These are phyloP conservation scores for Oligia fasciuncula DNA, from an alignment of 2,888 invertebrate genomes.

Conservation along the genomic window DNA sequence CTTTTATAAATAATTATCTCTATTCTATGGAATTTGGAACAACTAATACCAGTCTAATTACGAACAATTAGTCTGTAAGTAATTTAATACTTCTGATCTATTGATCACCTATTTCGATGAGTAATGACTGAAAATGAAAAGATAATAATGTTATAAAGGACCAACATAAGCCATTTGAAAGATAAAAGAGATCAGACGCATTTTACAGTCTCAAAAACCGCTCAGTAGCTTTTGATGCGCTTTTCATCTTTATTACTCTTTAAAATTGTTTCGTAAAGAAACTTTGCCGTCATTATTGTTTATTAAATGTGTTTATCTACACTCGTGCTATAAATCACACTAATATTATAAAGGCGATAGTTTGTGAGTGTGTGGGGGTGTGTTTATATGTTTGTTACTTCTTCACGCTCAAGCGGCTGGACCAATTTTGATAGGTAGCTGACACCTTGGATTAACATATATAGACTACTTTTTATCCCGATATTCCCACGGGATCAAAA, in stretches of 20 bases:
- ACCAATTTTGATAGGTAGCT: too few species aligned
- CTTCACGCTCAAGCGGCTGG: too few species aligned
- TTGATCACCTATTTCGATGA: conserved; percentile 3
- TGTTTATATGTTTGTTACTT: too few species aligned
- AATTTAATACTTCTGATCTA: conserved; percentile 26
- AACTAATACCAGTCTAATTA: conserved; percentile 12
- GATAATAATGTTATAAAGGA: neutral
- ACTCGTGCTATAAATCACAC: too few species aligned
- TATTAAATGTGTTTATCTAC: neutral
- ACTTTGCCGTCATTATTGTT: conserved; percentile 5
- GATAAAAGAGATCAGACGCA: neutral
- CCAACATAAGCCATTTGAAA: conserved; percentile 4
- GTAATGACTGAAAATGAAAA: conserved; percentile 17
- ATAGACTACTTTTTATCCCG: too few species aligned
- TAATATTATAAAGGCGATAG: too few species aligned
- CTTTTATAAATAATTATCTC: conserved; percentile 2
- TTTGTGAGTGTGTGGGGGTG: too few species aligned
- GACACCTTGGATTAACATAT: too few species aligned
- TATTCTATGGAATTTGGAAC: conserved; percentile 4
- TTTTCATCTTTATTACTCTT: conserved; percentile 33
- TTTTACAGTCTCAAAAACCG: conserved; percentile 22
- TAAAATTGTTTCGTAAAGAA: conserved; percentile 29
- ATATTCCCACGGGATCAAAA: too few species aligned
- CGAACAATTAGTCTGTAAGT: conserved; percentile 6
- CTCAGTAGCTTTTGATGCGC: conserved; percentile 51